phyloP scores from a whole-genome alignment of 2,113 vertebrate species.

The Salvator merianae region DNA sequence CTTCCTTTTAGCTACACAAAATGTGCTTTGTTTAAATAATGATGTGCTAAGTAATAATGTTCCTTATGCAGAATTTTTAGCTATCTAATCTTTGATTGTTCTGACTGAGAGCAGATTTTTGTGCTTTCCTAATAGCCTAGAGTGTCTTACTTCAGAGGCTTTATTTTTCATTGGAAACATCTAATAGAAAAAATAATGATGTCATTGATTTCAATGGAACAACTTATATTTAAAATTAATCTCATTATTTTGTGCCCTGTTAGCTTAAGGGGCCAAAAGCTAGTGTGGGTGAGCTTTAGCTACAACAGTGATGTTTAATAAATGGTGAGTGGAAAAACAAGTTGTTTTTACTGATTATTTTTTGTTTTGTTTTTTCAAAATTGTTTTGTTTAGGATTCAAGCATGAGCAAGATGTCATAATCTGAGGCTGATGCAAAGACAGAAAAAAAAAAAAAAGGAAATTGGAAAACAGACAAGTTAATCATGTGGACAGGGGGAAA shows the following conservation, averaged over 20 bases:
- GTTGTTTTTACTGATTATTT: neutral
- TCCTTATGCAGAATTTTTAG: conserved; percentile 24
- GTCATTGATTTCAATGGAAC: conserved; percentile 25
- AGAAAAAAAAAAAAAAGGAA: neutral
- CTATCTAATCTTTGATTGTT: conserved; percentile 19
- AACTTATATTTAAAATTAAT: conserved; percentile 28
- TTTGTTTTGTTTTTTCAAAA: neutral
- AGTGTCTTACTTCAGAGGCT: conserved; percentile 7
- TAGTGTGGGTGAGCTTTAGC: neutral
- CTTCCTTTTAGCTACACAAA: conserved; percentile 36
- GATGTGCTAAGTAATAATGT: conserved; percentile 22
- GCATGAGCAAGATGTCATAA: neutral
- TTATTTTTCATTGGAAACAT: conserved; percentile 22
- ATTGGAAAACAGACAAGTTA: too few relatives aligned
- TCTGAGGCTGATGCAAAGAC: neutral
- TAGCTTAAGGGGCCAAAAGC: neutral
- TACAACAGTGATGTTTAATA: neutral
- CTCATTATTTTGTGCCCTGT: neutral
- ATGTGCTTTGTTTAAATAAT: conserved; percentile 22
- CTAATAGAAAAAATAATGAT: conserved; percentile 30
- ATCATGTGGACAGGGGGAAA: too few relatives aligned
- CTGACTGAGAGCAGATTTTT: neutral
- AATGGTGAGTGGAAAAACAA: neutral
- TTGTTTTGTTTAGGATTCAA: neutral
- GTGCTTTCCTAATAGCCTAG: neutral